phyloP scores from a whole-genome alignment of 1,140 invertebrate genomes.

The Oppia nitens region DNA sequence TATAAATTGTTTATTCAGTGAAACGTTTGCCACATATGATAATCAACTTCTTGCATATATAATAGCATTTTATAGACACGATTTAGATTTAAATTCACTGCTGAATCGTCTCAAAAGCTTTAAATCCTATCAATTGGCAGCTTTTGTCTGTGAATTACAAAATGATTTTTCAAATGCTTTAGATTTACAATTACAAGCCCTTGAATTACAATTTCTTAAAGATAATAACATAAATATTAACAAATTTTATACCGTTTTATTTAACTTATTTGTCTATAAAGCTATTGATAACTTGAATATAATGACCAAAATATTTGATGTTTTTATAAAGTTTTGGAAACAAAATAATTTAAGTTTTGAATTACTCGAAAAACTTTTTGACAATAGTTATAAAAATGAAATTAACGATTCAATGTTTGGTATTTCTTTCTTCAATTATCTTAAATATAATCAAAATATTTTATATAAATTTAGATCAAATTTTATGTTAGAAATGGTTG shows the following conservation, averaged over 20 bases:
- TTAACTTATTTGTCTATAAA: not conserved
- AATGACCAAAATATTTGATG: not conserved
- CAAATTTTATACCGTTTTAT: not conserved
- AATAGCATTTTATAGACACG: not conserved
- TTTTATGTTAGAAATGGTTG: not conserved
- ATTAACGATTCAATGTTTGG: conserved; percentile 52
- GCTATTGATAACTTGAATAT: not conserved
- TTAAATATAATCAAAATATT: not conserved
- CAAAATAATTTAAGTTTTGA: not conserved
- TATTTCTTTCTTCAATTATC: conserved; percentile 62
- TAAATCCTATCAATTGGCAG: not conserved
- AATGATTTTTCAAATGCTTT: not conserved
- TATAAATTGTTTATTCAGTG: not conserved
- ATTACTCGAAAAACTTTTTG: not conserved
- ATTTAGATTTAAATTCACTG: not conserved
- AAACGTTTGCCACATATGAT: not conserved
- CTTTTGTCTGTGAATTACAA: not conserved
- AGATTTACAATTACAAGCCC: not conserved
- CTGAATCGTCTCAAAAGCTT: not conserved
- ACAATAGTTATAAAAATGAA: not conserved
- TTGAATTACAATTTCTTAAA: not conserved
- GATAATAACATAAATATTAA: not conserved
- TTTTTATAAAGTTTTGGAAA: not conserved
- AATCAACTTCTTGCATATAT: not conserved
- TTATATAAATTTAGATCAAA: not conserved